phyloP scores from a whole-genome alignment of 2,888 invertebrate species.

The Pollenia angustigena region DNA sequence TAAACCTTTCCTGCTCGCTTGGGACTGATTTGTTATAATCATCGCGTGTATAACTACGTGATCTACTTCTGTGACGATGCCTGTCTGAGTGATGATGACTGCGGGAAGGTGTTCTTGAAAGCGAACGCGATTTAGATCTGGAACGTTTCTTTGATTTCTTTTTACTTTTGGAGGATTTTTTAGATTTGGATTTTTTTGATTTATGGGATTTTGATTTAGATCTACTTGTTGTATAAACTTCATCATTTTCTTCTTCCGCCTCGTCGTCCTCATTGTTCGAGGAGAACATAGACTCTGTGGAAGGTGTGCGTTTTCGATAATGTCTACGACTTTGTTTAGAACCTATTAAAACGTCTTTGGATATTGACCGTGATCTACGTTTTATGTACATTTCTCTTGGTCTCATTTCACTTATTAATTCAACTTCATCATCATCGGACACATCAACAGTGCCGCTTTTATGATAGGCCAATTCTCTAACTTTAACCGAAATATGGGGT shows the following conservation, averaged over 20 bases:
- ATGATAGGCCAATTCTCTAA: constrained; percentile 13
- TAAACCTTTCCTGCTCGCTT: constrained; percentile 37
- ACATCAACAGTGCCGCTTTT: constrained; percentile 56
- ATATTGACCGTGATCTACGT: constrained; percentile 54
- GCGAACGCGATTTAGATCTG: constrained; percentile 57
- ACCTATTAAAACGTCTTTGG: constrained; percentile 17
- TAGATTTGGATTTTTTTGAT: constrained; percentile 66
- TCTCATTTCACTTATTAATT: constrained; percentile 48
- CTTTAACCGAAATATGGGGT: constrained; percentile 14
- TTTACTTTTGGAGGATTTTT: constrained; percentile 78
- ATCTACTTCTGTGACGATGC: constrained; percentile 52
- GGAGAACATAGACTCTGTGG: constrained; percentile 49
- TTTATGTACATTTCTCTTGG: constrained; percentile 21
- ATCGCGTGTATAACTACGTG: constrained; percentile 40
- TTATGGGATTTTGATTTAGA: constrained; percentile 69
- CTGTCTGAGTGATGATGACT: constrained; percentile 52
- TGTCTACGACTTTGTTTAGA: constrained; percentile 42
- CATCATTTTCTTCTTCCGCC: background rate
- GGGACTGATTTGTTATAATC: constrained; percentile 28
- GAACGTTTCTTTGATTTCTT: constrained; percentile 78
- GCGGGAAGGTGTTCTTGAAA: constrained; percentile 62
- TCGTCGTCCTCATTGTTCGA: constrained; percentile 40
- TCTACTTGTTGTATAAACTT: constrained; percentile 14
- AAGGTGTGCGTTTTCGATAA: constrained; percentile 56
- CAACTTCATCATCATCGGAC: constrained; percentile 61